A percentile compares a stretch with the other conserved stretches of the same genome.
phyloP scores from a whole-genome alignment of 2,888 invertebrate genomes.

The Tenthredo notha region DNA sequence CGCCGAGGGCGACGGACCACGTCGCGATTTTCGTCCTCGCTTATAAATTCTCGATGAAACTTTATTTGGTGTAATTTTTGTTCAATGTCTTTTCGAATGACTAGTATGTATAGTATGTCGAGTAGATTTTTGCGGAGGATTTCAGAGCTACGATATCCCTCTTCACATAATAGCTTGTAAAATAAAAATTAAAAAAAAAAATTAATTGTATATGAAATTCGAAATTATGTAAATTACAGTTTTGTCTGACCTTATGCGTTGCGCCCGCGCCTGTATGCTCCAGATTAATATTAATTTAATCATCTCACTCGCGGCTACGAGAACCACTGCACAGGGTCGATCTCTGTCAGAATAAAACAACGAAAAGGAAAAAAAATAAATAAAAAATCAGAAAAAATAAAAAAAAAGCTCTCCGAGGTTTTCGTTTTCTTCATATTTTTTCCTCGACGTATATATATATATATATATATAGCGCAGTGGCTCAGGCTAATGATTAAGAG shows the following conservation, averaged over 20 bases:
- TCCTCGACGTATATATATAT: constrained; percentile 63
- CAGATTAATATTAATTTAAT: constrained; percentile 76
- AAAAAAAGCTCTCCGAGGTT: neutral
- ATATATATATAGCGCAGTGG: constrained; percentile 59
- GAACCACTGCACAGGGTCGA: constrained; percentile 55
- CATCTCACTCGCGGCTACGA: constrained; percentile 73
- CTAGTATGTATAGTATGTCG: neutral
- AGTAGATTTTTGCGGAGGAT: constrained; percentile 2
- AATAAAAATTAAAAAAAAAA: neutral
- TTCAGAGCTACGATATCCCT: neutral
- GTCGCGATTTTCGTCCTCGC: constrained; percentile 1
- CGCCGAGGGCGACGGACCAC: constrained; percentile 16
- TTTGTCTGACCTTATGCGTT: constrained; percentile 52
- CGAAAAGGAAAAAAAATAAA: neutral
- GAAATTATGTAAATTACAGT: constrained; percentile 73
- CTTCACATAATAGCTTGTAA: neutral
- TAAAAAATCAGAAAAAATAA: neutral
- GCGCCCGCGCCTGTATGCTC: constrained; percentile 66
- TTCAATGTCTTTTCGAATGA: neutral
- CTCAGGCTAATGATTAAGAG: constrained; percentile 71
- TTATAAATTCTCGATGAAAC: neutral
- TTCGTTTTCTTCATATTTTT: constrained; percentile 34
- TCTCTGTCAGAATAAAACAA: constrained; percentile 6
- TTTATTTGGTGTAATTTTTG: neutral
- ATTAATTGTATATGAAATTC: constrained; percentile 56